A percentile compares a stretch with the other conserved stretches of the same genome.
These are phyloP conservation scores for Holacanthella duospinosa DNA, from an alignment of 2,888 invertebrate genomes.

Conservation along the genomic window DNA sequence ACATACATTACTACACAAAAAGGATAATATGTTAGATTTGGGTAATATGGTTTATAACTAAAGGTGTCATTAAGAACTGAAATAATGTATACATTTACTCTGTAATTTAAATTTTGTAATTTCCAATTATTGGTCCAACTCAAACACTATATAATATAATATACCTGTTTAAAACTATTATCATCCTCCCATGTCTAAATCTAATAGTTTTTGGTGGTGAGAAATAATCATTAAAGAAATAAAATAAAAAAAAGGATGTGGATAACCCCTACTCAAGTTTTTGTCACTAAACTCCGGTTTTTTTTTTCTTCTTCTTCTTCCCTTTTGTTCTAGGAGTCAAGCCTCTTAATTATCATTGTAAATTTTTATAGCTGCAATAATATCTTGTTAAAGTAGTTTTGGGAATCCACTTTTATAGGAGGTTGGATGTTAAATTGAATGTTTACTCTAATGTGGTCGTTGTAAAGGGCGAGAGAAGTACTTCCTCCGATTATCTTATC, in stretches of 20 bases:
- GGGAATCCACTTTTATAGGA: not conserved
- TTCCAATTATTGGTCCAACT: too few relatives aligned
- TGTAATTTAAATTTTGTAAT: too few relatives aligned
- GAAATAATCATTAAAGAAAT: too few relatives aligned
- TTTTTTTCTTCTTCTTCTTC: not conserved
- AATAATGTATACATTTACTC: too few relatives aligned
- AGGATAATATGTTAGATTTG: too few relatives aligned
- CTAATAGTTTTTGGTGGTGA: too few relatives aligned
- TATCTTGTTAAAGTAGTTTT: not conserved
- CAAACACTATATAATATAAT: too few relatives aligned
- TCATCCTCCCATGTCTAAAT: too few relatives aligned
- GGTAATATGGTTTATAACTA: too few relatives aligned
- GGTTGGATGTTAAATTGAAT: not conserved
- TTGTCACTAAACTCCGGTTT: not conserved
- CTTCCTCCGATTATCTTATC: not conserved
- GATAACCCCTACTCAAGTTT: not conserved
- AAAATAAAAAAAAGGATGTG: not conserved
- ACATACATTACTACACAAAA: too few relatives aligned
- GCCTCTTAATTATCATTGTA: slow-evolving; percentile 11
- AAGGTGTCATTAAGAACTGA: too few relatives aligned
- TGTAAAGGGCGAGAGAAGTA: not conserved
- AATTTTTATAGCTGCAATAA: slow-evolving; percentile 7
- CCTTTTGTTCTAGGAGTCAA: not conserved
- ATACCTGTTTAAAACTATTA: too few relatives aligned
- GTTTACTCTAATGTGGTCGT: not conserved